phyloP scores from a whole-genome alignment of 2,797 vertebrate genomes.

The Enteromius thamalakanensis region DNA sequence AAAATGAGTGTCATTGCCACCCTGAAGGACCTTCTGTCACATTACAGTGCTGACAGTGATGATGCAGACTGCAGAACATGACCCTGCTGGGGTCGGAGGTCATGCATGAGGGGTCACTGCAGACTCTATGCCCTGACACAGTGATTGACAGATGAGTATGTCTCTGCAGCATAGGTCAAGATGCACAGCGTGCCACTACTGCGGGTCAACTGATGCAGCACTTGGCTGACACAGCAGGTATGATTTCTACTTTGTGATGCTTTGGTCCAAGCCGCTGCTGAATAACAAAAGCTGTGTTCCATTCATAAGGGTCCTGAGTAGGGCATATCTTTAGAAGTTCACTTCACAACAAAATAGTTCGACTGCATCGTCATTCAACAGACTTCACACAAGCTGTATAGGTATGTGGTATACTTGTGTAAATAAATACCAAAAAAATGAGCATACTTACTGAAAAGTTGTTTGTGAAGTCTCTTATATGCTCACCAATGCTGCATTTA shows the following conservation, averaged over 20 bases:
- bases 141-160: conserved; percentile 53
- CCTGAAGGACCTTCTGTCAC: conserved; percentile 24
- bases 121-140: conserved; percentile 39
- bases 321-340: neutral
- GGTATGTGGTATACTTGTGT: neutral
- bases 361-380: neutral
- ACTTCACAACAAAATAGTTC: neutral
- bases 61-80: conserved; percentile 41
- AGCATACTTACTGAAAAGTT: neutral
- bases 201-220: conserved; percentile 32
- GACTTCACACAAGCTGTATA: neutral
- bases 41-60: conserved; percentile 45
- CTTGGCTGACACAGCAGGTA: conserved; percentile 30
- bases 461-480: neutral
- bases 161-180: conserved; percentile 47
- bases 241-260: conserved; percentile 2
- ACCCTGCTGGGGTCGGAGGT: conserved; percentile 56
- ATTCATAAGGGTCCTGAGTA: conserved; percentile 9
- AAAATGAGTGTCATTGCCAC: neutral
- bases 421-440: neutral
- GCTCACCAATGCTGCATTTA: neutral
- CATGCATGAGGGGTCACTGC: conserved; percentile 33
- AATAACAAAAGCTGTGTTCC: conserved; percentile 1
- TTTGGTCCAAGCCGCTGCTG: neutral
- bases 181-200: conserved; percentile 13